Conservation (phyloP, 2,888 invertebrate species). For the Scotopteryx bipunctaria region DNA sequence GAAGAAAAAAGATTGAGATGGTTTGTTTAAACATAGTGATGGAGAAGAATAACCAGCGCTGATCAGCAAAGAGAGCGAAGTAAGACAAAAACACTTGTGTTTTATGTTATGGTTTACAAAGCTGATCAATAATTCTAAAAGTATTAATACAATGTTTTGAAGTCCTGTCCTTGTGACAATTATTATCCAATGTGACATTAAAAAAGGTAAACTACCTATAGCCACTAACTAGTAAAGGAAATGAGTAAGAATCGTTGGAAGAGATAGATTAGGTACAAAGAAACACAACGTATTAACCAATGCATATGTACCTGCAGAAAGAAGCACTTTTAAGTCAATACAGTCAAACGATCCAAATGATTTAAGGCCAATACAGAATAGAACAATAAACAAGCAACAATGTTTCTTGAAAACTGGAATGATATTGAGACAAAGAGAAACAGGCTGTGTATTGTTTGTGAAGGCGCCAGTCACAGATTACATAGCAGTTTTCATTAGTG, state of each 20-base stretch:
- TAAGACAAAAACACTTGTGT: no score
- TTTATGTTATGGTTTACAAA: no score
- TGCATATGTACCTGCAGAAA: background rate
- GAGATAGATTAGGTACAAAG: background rate
- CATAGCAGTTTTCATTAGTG: constrained; percentile 20
- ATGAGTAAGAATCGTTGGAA: background rate
- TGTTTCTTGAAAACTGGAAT: constrained; percentile 44
- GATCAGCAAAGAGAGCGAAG: no score
- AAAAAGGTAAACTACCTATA: background rate
- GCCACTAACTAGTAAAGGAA: background rate
- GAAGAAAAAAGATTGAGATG: no score
- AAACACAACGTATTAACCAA: background rate
- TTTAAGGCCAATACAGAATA: constrained; percentile 39
- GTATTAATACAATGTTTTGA: no score
- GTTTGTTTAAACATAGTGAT: background rate
- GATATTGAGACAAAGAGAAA: constrained; percentile 42
- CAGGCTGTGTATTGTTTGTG: constrained; percentile 43
- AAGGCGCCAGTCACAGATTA: constrained; percentile 31
- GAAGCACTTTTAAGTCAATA: constrained; percentile 3
- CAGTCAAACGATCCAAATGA: constrained; percentile 35
- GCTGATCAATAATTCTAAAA: no score
- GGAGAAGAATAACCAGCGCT: no score
- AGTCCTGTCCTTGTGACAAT: no score
- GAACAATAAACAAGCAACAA: constrained; percentile 47
- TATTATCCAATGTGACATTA: background rate